Evolutionary conservation across 2,113 vertebrate genomes (phyloP).

Genomic region (Dicentrarchus labrax): DNA sequence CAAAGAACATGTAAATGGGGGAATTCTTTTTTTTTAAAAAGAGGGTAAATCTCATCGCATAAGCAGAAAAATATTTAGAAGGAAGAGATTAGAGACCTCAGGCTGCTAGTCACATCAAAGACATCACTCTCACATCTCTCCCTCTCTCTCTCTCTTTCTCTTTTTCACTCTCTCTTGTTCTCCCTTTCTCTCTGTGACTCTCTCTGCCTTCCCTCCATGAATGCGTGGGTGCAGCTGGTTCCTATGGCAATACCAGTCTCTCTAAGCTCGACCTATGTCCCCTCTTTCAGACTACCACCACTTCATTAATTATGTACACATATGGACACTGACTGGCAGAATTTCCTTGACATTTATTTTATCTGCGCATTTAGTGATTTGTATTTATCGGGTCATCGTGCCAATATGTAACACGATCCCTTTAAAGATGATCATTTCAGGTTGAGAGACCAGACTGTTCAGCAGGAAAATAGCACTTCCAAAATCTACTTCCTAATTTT

Average conservation of each 20-base stretch:
- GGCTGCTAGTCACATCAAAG: conserved; percentile 76
- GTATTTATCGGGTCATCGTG: not conserved
- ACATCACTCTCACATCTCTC: conserved; percentile 58
- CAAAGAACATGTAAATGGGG: conserved; percentile 59
- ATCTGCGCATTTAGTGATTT: conserved; percentile 33
- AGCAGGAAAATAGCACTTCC: conserved; percentile 11
- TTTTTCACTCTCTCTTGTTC: conserved; percentile 51
- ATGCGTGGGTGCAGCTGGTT: conserved; percentile 72
- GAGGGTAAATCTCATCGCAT: conserved; percentile 56
- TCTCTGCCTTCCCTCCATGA: conserved; percentile 51
- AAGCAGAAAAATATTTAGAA: conserved; percentile 72
- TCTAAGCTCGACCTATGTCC: conserved; percentile 66
- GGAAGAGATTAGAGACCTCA: conserved; percentile 67
- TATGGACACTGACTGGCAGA: conserved; percentile 17
- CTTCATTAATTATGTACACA: conserved; percentile 59
- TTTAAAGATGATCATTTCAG: conserved; percentile 24
- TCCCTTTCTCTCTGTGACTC: conserved; percentile 48
- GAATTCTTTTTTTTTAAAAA: conserved; percentile 18
- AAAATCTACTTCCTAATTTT: conserved; percentile 46
- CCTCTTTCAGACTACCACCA: conserved; percentile 32
- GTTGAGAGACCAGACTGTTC: conserved; percentile 7
- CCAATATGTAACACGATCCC: not conserved
- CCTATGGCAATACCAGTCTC: conserved; percentile 75
- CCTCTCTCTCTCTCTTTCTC: conserved; percentile 18
- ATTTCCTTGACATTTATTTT: conserved; percentile 42